Evolutionary conservation across 2,797 vertebrate genomes (phyloP).

Genomic region (Choloepus didactylus): DNA sequence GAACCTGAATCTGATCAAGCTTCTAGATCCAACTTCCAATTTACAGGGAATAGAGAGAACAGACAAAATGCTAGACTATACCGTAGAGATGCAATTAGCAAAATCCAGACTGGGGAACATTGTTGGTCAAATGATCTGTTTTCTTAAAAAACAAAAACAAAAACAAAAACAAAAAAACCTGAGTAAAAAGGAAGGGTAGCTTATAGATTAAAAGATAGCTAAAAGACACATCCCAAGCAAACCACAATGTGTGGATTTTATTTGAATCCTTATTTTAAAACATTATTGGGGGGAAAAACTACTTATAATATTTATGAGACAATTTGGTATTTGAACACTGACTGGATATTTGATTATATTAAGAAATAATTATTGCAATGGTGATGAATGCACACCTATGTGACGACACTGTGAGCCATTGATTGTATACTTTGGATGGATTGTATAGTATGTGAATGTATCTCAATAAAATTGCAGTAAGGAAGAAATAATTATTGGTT

Average conservation of each 20-base stretch:
- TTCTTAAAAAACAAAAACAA: background rate
- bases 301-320: background rate
- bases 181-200: background rate
- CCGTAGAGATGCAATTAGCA: background rate
- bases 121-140: background rate
- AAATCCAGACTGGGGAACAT: background rate
- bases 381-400: no score
- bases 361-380: background rate
- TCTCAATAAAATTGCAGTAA: no score
- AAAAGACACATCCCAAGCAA: background rate
- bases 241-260: background rate
- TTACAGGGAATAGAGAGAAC: background rate
- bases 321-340: conserved; percentile 3
- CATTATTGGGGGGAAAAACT: background rate
- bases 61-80: background rate
- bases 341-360: background rate
- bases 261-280: background rate
- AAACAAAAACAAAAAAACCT: background rate
- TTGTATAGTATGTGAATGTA: no score
- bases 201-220: background rate
- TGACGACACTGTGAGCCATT: no score
- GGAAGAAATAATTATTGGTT: background rate
- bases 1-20: background rate
- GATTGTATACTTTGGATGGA: no score
- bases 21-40: background rate